Base-by-base conservation (phyloP, 2,113 vertebrate species). In the Gopherus flavomarginatus region DNA sequence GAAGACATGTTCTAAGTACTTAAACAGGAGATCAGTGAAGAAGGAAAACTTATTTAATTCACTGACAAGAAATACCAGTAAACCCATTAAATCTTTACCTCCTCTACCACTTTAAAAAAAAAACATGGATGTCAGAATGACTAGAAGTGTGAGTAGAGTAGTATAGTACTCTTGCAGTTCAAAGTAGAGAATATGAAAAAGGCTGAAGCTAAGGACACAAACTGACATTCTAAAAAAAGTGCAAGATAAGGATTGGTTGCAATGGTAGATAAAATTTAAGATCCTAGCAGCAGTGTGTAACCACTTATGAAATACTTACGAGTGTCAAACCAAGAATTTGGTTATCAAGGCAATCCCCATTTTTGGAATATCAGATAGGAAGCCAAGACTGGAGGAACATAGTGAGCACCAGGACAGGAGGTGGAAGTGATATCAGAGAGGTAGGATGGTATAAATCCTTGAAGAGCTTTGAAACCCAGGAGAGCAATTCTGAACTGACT, bases 41-140 rank as follows among this genome's bases (percentile, higher is more conserved):
- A 90, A 87, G 42, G 19, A 85, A 75, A 91, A 79, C 65, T 42
- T n/a, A 86, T 81, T 88, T 89, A 83, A 38, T 38, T 85, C 4
- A 1, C 38, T 77, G 31, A 26, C 82, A 95, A 94, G 88, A 90
- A 90, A 94, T 87, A 75, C 79, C 26, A 49, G 57, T 27, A 86
- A 95, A 96, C 90, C 90, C 91, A 95, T 85, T n/a, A 62, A 57
- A 86, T 86, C 94, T 97, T 95, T 95, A 92, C 96, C 90, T 93
- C 26, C 0, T 56, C 93, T 95, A 97, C 94, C 21, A 54, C 8
- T 9, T 22, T 21, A 21, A 21, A 96, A 96, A 97, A 91, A 80
- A 96, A 86, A 95, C 44, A 95, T 95, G 57, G 87, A 2, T 3
- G 95, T 94, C 95, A 97, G 94, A 24, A 84, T 38, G 5, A 50